Percentiles rank a stretch among this genome's conserved stretches.
Conservation (phyloP, 2,888 invertebrate genomes). For the Mylabris sibirica region DNA sequence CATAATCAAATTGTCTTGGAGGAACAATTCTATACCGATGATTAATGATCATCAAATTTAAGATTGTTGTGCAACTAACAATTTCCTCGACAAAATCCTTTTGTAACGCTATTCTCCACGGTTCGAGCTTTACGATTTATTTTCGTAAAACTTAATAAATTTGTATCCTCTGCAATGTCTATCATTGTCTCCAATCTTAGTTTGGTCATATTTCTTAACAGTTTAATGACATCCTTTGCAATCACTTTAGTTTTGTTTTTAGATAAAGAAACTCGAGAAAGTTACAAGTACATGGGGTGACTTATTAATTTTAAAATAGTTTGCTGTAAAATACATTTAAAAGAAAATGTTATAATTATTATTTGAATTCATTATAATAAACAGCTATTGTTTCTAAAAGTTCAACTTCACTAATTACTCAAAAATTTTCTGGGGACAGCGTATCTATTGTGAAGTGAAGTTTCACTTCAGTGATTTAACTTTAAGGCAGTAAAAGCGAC, state of each 20-base stretch:
- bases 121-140: not conserved
- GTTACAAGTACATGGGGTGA: too few relatives aligned
- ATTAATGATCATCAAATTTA: not conserved
- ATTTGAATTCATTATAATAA: not conserved
- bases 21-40: not conserved
- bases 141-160: not conserved
- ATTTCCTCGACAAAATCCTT: not conserved
- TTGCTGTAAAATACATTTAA: too few relatives aligned
- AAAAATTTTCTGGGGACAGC: not conserved
- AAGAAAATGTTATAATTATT: not conserved
- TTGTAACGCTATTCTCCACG: not conserved
- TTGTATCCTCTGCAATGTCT: too few relatives aligned
- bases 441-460: not conserved
- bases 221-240: too few relatives aligned
- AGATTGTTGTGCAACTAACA: not conserved
- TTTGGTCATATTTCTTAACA: too few relatives aligned
- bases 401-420: not conserved
- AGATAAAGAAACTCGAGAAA: too few relatives aligned
- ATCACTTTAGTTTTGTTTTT: too few relatives aligned
- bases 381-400: not conserved
- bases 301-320: too few relatives aligned
- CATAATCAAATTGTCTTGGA: not conserved
- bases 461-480: not conserved
- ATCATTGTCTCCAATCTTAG: too few relatives aligned
- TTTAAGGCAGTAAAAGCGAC: conserved; percentile 1